Evolutionary conservation across 2,888 invertebrate species (phyloP).

Genomic region (Sphaerophoria rueppellii): DNA sequence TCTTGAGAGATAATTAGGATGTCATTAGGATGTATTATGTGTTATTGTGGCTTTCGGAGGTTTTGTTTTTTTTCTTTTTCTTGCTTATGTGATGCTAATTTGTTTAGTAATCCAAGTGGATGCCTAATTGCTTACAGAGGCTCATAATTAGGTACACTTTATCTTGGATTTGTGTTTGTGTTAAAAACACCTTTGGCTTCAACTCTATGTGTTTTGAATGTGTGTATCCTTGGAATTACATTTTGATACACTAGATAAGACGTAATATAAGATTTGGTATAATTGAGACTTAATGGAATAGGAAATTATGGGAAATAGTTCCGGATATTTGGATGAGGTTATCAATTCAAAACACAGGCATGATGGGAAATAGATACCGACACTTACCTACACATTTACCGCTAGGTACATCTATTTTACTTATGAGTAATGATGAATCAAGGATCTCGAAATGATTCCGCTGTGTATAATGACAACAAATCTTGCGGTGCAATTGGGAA

Average conservation of each 20-base stretch:
- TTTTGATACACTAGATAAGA: neutral
- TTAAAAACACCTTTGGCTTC: neutral
- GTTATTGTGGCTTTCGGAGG: constrained; percentile 28
- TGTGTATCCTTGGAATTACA: neutral
- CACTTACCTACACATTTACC: no score
- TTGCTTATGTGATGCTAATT: constrained; percentile 25
- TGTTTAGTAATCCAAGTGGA: constrained; percentile 32
- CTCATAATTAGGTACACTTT: constrained; percentile 31
- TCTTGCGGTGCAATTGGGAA: no score
- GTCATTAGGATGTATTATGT: constrained; percentile 17
- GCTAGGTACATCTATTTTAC: no score
- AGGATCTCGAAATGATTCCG: no score
- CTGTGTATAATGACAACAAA: no score
- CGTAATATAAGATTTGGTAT: neutral
- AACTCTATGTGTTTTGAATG: neutral
- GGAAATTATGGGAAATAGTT: constrained; percentile 12
- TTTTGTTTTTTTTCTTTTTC: neutral
- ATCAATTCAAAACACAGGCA: neutral
- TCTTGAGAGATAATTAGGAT: constrained; percentile 50
- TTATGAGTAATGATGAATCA: no score
- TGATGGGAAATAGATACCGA: no score
- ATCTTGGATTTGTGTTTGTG: neutral
- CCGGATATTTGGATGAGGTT: neutral
- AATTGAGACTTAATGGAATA: constrained; percentile 3
- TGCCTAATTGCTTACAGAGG: constrained; percentile 32